Percentiles rank a stretch among this genome's conserved stretches.
phyloP scores from a whole-genome alignment of 2,888 invertebrate genomes.

The Drosophila multiciliata region DNA sequence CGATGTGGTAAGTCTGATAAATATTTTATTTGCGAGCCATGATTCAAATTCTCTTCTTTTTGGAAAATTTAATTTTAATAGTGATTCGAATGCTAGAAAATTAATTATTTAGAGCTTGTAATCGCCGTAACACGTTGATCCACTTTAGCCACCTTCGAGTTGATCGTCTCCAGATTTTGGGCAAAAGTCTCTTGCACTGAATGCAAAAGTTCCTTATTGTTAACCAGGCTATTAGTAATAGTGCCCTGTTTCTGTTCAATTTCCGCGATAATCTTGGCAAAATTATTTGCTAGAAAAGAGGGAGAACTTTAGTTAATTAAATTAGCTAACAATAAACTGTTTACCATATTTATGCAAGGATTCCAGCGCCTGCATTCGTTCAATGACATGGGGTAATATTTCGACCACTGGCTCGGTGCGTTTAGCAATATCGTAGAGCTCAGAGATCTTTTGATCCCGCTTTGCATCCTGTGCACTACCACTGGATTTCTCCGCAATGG shows the following conservation, averaged over 20 bases:
- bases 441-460: conserved; percentile 88
- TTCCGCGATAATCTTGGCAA: conserved; percentile 93
- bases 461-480: conserved; percentile 87
- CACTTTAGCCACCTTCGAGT: conserved; percentile 90
- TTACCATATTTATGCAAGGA: conserved; percentile 95
- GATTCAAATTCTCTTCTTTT: background rate
- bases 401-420: conserved; percentile 92
- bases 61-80: background rate
- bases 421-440: conserved; percentile 94
- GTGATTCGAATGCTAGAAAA: conserved; percentile 21
- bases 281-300: conserved; percentile 91
- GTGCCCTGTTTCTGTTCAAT: conserved; percentile 91
- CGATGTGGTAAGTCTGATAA: background rate
- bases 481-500: conserved; percentile 87
- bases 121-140: conserved; percentile 89
- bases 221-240: conserved; percentile 90
- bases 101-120: conserved; percentile 60
- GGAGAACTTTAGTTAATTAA: background rate
- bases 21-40: background rate
- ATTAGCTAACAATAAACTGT: background rate
- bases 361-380: conserved; percentile 94
- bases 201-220: conserved; percentile 91
- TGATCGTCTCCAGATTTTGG: conserved; percentile 91
- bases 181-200: conserved; percentile 93
- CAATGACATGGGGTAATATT: conserved; percentile 91